phyloP scores from a whole-genome alignment of 2,888 invertebrate genomes.

The Sesia bembeciformis region DNA sequence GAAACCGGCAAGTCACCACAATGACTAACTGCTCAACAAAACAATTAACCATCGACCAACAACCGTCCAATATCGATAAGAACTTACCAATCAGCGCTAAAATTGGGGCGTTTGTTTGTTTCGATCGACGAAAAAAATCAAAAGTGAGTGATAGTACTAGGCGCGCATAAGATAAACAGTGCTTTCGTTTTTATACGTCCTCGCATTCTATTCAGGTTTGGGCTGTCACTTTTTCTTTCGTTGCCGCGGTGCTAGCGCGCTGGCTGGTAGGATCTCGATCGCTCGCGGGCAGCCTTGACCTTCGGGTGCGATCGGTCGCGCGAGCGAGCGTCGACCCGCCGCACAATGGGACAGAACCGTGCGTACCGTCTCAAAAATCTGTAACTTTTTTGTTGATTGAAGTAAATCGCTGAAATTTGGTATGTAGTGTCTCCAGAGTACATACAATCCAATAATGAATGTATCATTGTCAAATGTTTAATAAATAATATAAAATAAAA shows the following conservation, averaged over 20 bases:
- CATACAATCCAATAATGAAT: too few species aligned
- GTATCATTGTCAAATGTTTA: too few species aligned
- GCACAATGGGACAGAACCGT: too few species aligned
- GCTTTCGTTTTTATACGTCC: slow-evolving; percentile 74
- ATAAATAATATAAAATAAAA: too few species aligned
- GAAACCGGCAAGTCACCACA: slow-evolving; percentile 32
- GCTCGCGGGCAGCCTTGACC: slow-evolving; percentile 62
- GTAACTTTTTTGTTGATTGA: too few species aligned
- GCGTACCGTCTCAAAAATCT: too few species aligned
- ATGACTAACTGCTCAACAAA: slow-evolving; percentile 20
- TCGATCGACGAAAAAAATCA: background rate
- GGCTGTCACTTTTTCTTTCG: slow-evolving; percentile 73
- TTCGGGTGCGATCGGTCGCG: slow-evolving; percentile 62
- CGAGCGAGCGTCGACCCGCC: slow-evolving; percentile 61
- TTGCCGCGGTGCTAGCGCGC: slow-evolving; percentile 21
- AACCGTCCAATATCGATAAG: background rate
- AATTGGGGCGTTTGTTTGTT: too few species aligned
- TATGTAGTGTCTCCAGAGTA: too few species aligned
- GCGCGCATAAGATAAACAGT: slow-evolving; percentile 13
- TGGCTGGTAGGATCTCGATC: slow-evolving; percentile 43
- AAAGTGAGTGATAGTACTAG: slow-evolving; percentile 4
- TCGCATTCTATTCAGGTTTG: slow-evolving; percentile 68
- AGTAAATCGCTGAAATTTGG: too few species aligned
- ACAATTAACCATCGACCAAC: slow-evolving; percentile 11
- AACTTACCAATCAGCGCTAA: too few species aligned